Conservation (phyloP, 2,888 invertebrate species). For the Orchesella flavescens region DNA sequence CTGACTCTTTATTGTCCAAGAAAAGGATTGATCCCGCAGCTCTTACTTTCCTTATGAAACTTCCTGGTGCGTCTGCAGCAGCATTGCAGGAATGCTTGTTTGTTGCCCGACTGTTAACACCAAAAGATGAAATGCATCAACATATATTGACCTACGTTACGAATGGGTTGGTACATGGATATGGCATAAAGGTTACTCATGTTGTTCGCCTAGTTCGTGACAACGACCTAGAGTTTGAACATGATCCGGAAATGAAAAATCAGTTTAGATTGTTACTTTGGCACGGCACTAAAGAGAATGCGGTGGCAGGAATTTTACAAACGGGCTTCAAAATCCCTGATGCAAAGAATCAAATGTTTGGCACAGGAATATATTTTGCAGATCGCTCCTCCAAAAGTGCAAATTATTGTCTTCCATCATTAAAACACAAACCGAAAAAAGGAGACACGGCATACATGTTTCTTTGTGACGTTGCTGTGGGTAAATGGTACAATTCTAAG, state of each 20-base stretch:
- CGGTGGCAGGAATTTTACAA: background rate
- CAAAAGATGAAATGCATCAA: too few species aligned
- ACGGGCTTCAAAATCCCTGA: background rate
- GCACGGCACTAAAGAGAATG: slow-evolving; percentile 40
- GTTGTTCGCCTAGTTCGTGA: too few species aligned
- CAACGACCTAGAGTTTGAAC: too few species aligned
- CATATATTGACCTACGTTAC: too few species aligned
- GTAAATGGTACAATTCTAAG: slow-evolving; percentile 36
- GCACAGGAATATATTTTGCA: slow-evolving; percentile 32
- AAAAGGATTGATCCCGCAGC: too few species aligned
- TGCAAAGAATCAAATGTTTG: background rate
- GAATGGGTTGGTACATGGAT: too few species aligned
- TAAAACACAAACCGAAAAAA: background rate
- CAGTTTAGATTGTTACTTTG: slow-evolving; percentile 27
- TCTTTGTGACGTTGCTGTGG: slow-evolving; percentile 55
- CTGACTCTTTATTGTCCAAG: too few species aligned
- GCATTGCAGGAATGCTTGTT: too few species aligned
- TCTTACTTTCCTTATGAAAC: too few species aligned
- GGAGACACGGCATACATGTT: slow-evolving; percentile 25
- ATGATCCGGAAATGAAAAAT: background rate
- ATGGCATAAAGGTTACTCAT: too few species aligned
- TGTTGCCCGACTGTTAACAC: too few species aligned
- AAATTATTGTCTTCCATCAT: background rate
- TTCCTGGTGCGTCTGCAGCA: too few species aligned
- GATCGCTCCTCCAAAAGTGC: slow-evolving; percentile 19